Evolutionary conservation across 1,140 invertebrate species (phyloP).

Genomic region (Drosophila punjabiensis): DNA sequence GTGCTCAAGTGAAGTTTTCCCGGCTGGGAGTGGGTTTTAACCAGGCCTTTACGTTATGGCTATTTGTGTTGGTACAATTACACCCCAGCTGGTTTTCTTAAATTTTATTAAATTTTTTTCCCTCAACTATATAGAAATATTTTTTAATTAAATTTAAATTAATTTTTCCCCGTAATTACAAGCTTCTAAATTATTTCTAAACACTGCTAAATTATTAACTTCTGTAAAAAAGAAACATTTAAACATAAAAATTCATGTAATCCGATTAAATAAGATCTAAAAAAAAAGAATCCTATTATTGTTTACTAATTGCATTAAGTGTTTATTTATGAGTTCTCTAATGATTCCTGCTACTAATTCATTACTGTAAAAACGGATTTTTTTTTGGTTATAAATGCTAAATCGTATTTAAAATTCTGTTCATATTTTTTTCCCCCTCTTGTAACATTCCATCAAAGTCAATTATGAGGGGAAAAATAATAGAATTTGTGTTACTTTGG

Average conservation of each 20-base stretch:
- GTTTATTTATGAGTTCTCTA: slow-evolving; percentile 8
- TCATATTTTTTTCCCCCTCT: slow-evolving; percentile 1
- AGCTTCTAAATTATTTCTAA: neutral
- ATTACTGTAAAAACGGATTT: neutral
- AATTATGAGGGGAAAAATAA: slow-evolving; percentile 25
- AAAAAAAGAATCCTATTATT: neutral
- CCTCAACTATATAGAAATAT: neutral
- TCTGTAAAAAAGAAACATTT: neutral
- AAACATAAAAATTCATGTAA: neutral
- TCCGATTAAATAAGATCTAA: neutral
- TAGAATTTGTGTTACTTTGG: slow-evolving; percentile 12
- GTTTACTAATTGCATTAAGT: slow-evolving; percentile 7
- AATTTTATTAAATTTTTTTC: neutral
- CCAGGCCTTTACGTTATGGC: slow-evolving; percentile 3
- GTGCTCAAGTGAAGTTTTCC: slow-evolving; percentile 17
- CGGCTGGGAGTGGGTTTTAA: neutral
- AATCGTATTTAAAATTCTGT: slow-evolving; percentile 14
- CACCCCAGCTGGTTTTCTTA: neutral
- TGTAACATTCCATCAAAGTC: slow-evolving; percentile 1
- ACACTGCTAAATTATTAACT: neutral
- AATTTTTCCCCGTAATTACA: neutral
- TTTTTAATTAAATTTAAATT: neutral
- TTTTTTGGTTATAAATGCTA: neutral
- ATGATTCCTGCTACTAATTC: slow-evolving; percentile 12
- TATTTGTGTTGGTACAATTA: slow-evolving; percentile 4